A percentile compares a stretch with the other conserved stretches of the same genome.
Conservation (phyloP, 2,888 invertebrate species). For the Panorpa germanica region DNA sequence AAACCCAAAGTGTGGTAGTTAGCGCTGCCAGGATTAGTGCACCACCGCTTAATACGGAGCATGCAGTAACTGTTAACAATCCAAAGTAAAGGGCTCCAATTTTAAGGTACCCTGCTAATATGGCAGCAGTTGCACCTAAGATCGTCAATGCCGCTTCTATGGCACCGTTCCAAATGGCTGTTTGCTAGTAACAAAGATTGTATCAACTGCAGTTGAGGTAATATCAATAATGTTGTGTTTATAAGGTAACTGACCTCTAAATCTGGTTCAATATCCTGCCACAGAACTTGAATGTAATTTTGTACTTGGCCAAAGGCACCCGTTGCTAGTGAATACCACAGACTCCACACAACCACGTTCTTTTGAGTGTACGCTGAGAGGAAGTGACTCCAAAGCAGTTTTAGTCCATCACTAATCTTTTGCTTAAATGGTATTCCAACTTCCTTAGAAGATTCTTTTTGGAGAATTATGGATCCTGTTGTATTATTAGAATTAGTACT, state of each 20-base stretch:
- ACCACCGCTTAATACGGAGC: conserved; percentile 24
- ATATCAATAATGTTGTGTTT: too few species aligned
- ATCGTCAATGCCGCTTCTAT: conserved; percentile 52
- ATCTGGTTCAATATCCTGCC: conserved; percentile 37
- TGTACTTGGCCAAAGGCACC: conserved; percentile 35
- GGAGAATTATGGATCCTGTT: too few species aligned
- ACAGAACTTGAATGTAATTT: conserved; percentile 56
- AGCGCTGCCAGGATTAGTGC: conserved; percentile 29
- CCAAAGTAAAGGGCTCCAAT: too few species aligned
- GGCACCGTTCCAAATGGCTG: too few species aligned
- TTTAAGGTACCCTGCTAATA: conserved; percentile 22
- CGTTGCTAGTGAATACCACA: conserved; percentile 25
- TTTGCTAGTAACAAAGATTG: too few species aligned
- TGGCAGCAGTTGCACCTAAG: conserved; percentile 34
- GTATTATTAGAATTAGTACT: too few species aligned
- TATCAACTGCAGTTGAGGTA: too few species aligned
- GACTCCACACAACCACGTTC: conserved; percentile 26
- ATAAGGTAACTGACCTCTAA: too few species aligned
- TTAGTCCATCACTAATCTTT: too few species aligned
- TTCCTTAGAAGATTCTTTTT: too few species aligned
- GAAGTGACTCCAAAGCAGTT: conserved; percentile 22
- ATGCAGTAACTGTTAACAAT: too few species aligned
- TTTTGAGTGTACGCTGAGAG: conserved; percentile 25
- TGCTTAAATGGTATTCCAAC: too few species aligned
- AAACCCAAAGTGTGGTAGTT: conserved; percentile 33